Evolutionary conservation across 2,113 vertebrate species (phyloP).

Genomic region (Cromileptes altivelis): DNA sequence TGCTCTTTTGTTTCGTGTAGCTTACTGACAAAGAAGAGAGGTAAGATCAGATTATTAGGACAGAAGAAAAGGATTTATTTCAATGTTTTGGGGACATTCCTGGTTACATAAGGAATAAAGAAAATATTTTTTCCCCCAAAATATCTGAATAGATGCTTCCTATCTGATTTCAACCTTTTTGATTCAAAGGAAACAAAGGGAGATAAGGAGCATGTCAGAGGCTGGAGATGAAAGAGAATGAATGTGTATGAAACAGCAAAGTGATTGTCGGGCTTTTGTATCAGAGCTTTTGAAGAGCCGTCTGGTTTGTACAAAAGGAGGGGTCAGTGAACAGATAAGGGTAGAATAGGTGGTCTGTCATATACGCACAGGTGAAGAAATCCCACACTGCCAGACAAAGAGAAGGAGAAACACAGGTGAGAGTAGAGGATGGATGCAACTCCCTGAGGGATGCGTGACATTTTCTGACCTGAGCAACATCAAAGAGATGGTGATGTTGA

Average conservation of each 20-base stretch:
- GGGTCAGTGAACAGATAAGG: conserved; percentile 50
- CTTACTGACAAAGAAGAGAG: background rate
- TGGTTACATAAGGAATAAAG: background rate
- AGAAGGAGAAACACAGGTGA: conserved; percentile 27
- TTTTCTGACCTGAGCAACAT: background rate
- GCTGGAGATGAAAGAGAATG: conserved; percentile 51
- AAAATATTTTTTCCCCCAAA: background rate
- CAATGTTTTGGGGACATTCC: background rate
- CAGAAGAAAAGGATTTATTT: conserved; percentile 15
- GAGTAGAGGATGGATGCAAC: conserved; percentile 2
- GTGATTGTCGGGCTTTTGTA: conserved; percentile 42
- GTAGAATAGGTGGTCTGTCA: conserved; percentile 30
- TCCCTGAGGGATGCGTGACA: conserved; percentile 18
- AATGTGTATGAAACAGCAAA: conserved; percentile 35
- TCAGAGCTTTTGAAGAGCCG: conserved; percentile 55
- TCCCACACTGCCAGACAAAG: conserved; percentile 40
- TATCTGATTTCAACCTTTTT: background rate
- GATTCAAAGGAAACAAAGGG: conserved; percentile 12
- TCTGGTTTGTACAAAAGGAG: conserved; percentile 45
- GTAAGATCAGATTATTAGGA: conserved; percentile 9
- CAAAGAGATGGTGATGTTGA: conserved; percentile 27
- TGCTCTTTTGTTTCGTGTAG: conserved; percentile 1
- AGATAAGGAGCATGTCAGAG: conserved; percentile 28
- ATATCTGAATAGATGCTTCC: conserved; percentile 4
- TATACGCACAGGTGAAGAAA: conserved; percentile 30